Evolutionary conservation across 2,113 vertebrate genomes (phyloP).

Genomic region (Cheilinus undulatus): DNA sequence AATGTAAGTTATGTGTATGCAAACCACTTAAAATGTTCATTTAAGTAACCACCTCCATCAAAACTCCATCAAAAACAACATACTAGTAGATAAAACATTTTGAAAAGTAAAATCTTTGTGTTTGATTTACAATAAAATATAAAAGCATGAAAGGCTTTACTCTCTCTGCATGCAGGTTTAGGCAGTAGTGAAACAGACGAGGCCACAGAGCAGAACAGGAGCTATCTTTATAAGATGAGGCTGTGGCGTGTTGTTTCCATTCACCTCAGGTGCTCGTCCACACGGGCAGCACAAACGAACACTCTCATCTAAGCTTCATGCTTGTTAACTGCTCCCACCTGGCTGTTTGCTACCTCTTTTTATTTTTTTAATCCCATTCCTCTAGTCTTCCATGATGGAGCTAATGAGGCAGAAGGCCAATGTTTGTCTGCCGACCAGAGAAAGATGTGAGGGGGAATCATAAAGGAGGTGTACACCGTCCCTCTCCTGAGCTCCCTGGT

Average conservation of each 20-base stretch:
- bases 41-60: no score
- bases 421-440: conserved; percentile 34
- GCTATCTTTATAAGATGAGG: background rate
- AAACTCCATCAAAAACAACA: no score
- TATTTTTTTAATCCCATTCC: conserved; percentile 34
- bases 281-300: conserved; percentile 46
- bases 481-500: conserved; percentile 19
- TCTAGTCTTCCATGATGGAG: conserved; percentile 39
- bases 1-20: no score
- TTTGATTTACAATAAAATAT: no score
- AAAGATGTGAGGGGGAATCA: conserved; percentile 35
- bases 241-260: conserved; percentile 33
- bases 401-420: conserved; percentile 52
- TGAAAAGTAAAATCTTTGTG: background rate
- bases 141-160: background rate
- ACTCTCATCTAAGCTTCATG: conserved; percentile 79
- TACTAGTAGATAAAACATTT: no score
- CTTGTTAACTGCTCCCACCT: conserved; percentile 73
- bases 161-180: background rate
- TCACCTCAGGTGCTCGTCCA: conserved; percentile 58
- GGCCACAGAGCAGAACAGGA: background rate
- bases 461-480: background rate
- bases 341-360: conserved; percentile 47
- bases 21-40: no score
- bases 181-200: background rate